Conservation (phyloP, 2,797 vertebrate genomes). For the Tapirus indicus region DNA sequence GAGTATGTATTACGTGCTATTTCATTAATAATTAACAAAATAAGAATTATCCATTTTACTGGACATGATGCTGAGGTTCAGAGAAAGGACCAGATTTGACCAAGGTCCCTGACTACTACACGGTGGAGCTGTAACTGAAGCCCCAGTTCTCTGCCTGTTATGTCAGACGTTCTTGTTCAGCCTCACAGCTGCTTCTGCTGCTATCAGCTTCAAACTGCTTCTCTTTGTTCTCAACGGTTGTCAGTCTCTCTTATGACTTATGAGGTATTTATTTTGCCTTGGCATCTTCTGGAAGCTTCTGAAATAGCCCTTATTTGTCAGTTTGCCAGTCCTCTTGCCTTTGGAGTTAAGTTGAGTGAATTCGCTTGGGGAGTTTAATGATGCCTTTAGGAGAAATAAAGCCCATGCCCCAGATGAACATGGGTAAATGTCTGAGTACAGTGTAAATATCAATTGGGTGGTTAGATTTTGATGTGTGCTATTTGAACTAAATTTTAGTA, state of each 20-base stretch:
- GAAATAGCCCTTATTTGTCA: constrained; percentile 1
- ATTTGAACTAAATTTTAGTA: constrained; percentile 62
- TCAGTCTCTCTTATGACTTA: background rate
- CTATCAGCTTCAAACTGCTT: background rate
- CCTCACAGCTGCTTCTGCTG: background rate
- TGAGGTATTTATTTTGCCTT: constrained; percentile 7
- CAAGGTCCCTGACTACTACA: background rate
- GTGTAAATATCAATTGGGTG: constrained; percentile 16
- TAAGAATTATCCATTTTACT: background rate
- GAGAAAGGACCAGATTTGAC: background rate
- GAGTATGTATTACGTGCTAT: background rate
- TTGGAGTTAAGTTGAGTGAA: constrained; percentile 27
- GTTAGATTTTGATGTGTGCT: constrained; percentile 32
- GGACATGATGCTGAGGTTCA: background rate
- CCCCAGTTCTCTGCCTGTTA: background rate
- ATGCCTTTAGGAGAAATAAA: background rate
- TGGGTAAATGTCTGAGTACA: background rate
- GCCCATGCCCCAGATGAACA: background rate
- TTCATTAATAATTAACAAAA: background rate
- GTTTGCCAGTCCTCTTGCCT: background rate
- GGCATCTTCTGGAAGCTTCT: constrained; percentile 46
- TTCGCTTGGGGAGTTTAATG: constrained; percentile 8
- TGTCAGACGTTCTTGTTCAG: background rate
- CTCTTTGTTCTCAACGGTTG: constrained; percentile 15
- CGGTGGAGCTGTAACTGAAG: background rate